Evolutionary conservation across 2,113 vertebrate species (phyloP), one percentile per base, ranked within the genome.

Genomic region (Oxygymnocypris stewartii): DNA sequence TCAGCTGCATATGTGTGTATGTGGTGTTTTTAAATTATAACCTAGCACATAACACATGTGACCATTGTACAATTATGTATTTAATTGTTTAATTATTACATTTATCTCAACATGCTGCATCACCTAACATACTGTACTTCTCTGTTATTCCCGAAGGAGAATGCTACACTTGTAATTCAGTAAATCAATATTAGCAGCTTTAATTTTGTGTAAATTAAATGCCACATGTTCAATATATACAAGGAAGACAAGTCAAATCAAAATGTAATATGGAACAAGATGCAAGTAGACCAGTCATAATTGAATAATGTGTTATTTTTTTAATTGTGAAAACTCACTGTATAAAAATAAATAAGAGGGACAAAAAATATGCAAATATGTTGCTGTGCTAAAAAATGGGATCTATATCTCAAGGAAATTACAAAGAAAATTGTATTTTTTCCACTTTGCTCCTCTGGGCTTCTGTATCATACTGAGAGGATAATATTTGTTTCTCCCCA

Each of bases 1-100:
- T 90, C 88, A 73, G 84, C 74, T 77, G 79, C 18, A 40, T 37
- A 63, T 81, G 75, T 59, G 40, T 28, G 2, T 57, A 10, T 79
- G 51, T 76, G 47, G 31, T 4, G 6, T 71, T 16, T 4, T 31
- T 31, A 1, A 1, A 76, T 73, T 23, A 12, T 49, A 16, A 76
- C 42, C 40, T 76, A 12, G n/a, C 20, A n/a, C 5, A 47, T 12
- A 25, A 76, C 8, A 28, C 13, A 4, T 75, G 13, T 16, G 2
- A 31, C 40, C 69, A 73, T 73, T 40, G 23, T 75, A 12, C 23
- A 47, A 75, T 31, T 31, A 31, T 31, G 28, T 31, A 31, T 31
- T 31, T 31, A 31, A 31, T 31, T 31, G 28, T 31, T 31, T 31
- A 31, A 31, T 31, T 31, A 31, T 31, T 31, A 31, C 1, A 31